These are phyloP conservation scores for Coilia nasus DNA, from an alignment of 2,797 vertebrate species.

Conservation along the genomic window DNA sequence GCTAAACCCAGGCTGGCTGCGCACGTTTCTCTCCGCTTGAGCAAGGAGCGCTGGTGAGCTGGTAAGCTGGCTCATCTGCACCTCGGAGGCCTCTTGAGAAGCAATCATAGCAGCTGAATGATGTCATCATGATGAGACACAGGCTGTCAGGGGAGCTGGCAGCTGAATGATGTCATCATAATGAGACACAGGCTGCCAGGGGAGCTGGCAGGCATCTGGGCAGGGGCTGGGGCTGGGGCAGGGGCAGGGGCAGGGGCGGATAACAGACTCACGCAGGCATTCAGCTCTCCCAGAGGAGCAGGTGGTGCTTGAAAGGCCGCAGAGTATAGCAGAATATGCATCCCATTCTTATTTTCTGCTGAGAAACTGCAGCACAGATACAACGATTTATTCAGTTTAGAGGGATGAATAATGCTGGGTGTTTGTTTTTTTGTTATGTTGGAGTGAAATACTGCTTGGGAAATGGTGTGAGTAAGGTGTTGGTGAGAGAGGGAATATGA, in stretches of 20 bases:
- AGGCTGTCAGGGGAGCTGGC: conserved; percentile 62
- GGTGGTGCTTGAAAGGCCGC: background rate
- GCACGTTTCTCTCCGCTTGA: background rate
- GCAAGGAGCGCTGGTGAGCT: background rate
- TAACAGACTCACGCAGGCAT: background rate
- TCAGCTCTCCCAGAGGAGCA: background rate
- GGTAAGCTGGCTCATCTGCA: conserved; percentile 30
- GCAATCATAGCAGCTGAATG: conserved; percentile 74
- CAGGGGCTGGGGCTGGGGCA: no score
- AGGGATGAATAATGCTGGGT: background rate
- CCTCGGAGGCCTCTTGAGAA: conserved; percentile 74
- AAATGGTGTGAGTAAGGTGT: conserved; percentile 19
- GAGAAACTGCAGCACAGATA: background rate
- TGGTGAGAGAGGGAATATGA: background rate
- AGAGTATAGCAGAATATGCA: no score
- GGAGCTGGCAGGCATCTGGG: background rate
- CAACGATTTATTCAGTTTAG: background rate
- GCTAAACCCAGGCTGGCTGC: background rate
- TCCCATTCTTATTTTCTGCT: background rate
- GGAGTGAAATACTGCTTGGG: background rate
- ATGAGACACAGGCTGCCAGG: conserved; percentile 73
- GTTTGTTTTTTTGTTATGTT: background rate
- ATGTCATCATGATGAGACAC: conserved; percentile 77
- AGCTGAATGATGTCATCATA: conserved; percentile 72
- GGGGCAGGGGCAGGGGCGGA: background rate